phyloP scores from a whole-genome alignment of 1,140 invertebrate species.

The Bombyx mandarina region DNA sequence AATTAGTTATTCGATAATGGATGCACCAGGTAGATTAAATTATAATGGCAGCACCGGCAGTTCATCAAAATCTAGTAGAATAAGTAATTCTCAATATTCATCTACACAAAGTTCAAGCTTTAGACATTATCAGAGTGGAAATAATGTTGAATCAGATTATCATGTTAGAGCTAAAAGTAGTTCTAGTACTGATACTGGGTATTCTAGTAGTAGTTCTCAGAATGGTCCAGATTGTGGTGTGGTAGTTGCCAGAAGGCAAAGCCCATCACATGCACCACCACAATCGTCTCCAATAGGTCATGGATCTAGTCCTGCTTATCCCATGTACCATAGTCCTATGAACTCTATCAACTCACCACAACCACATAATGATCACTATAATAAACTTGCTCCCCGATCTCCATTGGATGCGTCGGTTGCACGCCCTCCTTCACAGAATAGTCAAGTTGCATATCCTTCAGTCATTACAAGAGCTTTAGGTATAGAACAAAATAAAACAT shows the following conservation, averaged over 20 bases:
- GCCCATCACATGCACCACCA: conserved; percentile 77
- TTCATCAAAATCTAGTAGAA: conserved; percentile 54
- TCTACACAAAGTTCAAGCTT: conserved; percentile 68
- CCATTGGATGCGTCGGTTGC: conserved; percentile 79
- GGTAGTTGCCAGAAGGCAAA: conserved; percentile 76
- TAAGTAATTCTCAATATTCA: conserved; percentile 53
- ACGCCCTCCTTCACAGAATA: conserved; percentile 74
- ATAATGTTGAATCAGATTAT: conserved; percentile 75
- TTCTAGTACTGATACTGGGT: conserved; percentile 75
- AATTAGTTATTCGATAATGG: conserved; percentile 83
- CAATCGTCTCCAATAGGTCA: conserved; percentile 77
- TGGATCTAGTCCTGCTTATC: conserved; percentile 82
- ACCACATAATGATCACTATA: conserved; percentile 71
- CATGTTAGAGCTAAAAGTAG: conserved; percentile 77
- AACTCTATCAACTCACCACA: conserved; percentile 80
- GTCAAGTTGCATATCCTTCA: conserved; percentile 78
- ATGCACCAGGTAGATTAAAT: conserved; percentile 74
- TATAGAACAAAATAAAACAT: conserved; percentile 74
- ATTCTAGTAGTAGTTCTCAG: conserved; percentile 74
- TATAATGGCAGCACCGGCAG: conserved; percentile 70
- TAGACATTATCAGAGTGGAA: conserved; percentile 74
- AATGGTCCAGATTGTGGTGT: conserved; percentile 77
- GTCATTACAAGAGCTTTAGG: conserved; percentile 80
- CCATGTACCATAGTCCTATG: conserved; percentile 84
- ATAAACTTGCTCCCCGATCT: conserved; percentile 75